phyloP scores from a whole-genome alignment of 2,113 vertebrate species.

The Grammomys dolichurus region DNA sequence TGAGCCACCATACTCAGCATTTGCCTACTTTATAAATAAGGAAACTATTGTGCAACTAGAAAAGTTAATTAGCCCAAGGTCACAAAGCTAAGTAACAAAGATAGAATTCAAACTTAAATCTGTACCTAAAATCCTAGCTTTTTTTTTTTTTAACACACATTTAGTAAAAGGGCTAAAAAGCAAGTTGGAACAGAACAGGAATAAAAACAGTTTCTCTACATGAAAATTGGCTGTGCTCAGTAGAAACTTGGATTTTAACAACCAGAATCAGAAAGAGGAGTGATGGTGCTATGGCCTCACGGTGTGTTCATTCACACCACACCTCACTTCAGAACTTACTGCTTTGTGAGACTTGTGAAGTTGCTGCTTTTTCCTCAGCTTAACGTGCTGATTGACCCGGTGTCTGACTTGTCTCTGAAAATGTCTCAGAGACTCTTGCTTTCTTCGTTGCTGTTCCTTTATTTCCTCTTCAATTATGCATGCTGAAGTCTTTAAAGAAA shows the following conservation, averaged over 20 bases:
- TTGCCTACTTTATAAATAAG: constrained; percentile 39
- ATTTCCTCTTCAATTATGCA: constrained; percentile 89
- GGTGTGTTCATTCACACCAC: not conserved
- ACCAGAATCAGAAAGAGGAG: not conserved
- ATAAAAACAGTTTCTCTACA: constrained; percentile 38
- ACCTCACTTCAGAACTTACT: constrained; percentile 83
- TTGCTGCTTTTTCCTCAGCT: constrained; percentile 85
- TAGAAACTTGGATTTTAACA: constrained; percentile 32
- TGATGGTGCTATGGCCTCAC: not conserved
- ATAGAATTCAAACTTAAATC: constrained; percentile 46
- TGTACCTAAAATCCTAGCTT: constrained; percentile 24
- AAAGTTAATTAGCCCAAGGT: constrained; percentile 3
- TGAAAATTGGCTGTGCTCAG: constrained; percentile 4
- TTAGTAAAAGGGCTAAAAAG: constrained; percentile 31
- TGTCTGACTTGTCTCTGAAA: constrained; percentile 93
- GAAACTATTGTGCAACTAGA: not conserved
- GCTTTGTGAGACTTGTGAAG: constrained; percentile 85
- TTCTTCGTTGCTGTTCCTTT: constrained; percentile 85
- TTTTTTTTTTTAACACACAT: constrained; percentile 32
- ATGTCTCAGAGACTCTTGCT: constrained; percentile 87
- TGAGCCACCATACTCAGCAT: not conserved
- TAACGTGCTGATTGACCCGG: constrained; percentile 90
- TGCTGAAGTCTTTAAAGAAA: constrained; percentile 86
- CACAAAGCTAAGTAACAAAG: constrained; percentile 32
- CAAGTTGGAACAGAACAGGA: not conserved